Evolutionary conservation across 2,888 invertebrate genomes (phyloP).

Genomic region (Drosophila demipolita): DNA sequence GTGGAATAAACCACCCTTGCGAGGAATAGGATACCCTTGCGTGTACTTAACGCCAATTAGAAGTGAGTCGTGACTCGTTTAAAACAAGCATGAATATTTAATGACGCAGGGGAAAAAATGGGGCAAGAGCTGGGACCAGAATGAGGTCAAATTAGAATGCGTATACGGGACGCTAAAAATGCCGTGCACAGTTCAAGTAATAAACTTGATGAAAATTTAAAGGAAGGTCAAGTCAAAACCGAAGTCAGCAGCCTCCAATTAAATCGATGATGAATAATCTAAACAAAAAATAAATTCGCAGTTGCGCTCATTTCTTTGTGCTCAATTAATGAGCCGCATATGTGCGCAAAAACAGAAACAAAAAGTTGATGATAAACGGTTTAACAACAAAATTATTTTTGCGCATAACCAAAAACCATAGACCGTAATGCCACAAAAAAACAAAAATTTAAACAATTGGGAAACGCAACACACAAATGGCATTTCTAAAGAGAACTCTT

Average conservation of each 20-base stretch:
- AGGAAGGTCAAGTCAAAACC: slow-evolving; percentile 48
- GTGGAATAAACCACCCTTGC: slow-evolving; percentile 26
- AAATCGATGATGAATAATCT: slow-evolving; percentile 52
- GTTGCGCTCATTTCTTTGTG: slow-evolving; percentile 27
- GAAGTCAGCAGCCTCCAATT: slow-evolving; percentile 33
- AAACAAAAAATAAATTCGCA: slow-evolving; percentile 23
- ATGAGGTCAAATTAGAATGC: slow-evolving; percentile 34
- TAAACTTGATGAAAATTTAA: slow-evolving; percentile 64
- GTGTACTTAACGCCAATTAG: slow-evolving; percentile 70
- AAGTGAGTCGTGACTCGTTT: slow-evolving; percentile 36
- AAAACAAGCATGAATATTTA: slow-evolving; percentile 40
- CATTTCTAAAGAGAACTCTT: slow-evolving; percentile 26
- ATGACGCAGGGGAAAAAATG: slow-evolving; percentile 13
- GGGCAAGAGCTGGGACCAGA: slow-evolving; percentile 5
- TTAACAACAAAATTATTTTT: slow-evolving; percentile 37
- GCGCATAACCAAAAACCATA: slow-evolving; percentile 22
- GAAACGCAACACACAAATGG: slow-evolving; percentile 13
- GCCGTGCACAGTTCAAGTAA: slow-evolving; percentile 62
- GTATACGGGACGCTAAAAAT: slow-evolving; percentile 51
- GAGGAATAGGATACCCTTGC: slow-evolving; percentile 34
- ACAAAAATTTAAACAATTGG: slow-evolving; percentile 19
- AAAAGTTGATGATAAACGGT: not conserved
- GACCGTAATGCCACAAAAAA: slow-evolving; percentile 16
- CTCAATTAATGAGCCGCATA: slow-evolving; percentile 64
- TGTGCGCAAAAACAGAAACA: slow-evolving; percentile 11